These are phyloP conservation scores for Lampris incognitus DNA, from an alignment of 2,113 vertebrate species.

Conservation along the genomic window DNA sequence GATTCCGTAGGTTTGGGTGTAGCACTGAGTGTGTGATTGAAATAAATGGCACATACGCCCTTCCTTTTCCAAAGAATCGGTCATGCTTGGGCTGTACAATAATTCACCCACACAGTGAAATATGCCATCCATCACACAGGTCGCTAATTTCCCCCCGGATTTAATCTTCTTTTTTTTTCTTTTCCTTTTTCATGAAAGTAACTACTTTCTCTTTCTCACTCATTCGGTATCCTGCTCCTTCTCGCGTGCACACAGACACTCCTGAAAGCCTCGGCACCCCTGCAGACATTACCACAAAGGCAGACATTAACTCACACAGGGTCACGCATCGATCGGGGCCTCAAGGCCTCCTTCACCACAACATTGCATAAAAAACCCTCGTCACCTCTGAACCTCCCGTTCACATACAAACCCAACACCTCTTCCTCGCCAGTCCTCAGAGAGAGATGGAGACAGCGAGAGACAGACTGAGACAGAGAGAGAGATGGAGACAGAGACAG, in stretches of 20 bases:
- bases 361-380: constrained; percentile 12
- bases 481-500: too few relatives aligned
- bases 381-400: neutral
- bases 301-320: neutral
- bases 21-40: constrained; percentile 57
- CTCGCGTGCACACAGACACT: neutral
- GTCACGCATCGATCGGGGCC: constrained; percentile 48
- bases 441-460: neutral
- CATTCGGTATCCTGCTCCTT: neutral
- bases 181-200: constrained; percentile 43
- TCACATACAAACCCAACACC: neutral
- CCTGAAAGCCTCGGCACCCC: neutral
- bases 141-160: constrained; percentile 71
- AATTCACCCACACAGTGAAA: constrained; percentile 59
- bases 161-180: constrained; percentile 58
- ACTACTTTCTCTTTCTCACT: constrained; percentile 35
- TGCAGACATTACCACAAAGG: neutral
- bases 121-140: constrained; percentile 72
- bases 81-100: constrained; percentile 62
- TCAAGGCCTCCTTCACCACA: constrained; percentile 41
- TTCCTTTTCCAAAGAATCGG: constrained; percentile 58
- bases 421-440: neutral
- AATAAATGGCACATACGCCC: constrained; percentile 36
- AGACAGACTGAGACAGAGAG: too few relatives aligned
- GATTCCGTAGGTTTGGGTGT: constrained; percentile 41